phyloP scores from a whole-genome alignment of 2,888 invertebrate species.

The Biston stratarius region DNA sequence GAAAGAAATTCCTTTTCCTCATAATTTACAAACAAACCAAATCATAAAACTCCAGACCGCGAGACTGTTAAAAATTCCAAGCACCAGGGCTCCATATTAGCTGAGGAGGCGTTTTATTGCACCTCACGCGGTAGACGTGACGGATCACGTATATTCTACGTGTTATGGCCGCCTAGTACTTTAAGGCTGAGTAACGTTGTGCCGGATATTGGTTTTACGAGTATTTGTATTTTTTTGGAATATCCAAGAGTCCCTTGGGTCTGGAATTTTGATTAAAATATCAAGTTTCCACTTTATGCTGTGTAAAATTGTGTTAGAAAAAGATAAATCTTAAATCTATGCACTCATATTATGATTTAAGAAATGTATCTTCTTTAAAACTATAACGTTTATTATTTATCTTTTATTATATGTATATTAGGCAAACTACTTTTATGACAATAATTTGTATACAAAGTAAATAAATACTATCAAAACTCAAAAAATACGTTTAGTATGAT shows the following conservation, averaged over 20 bases:
- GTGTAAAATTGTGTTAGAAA: neutral
- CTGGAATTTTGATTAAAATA: slow-evolving; percentile 12
- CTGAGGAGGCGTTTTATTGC: slow-evolving; percentile 36
- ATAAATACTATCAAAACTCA: too few relatives aligned
- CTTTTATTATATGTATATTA: too few relatives aligned
- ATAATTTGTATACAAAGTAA: too few relatives aligned
- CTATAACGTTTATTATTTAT: too few relatives aligned
- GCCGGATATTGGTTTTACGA: slow-evolving; percentile 16
- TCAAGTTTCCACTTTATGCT: neutral
- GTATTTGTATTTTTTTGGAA: slow-evolving; percentile 12
- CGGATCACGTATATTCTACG: slow-evolving; percentile 44
- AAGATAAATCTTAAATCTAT: too few relatives aligned
- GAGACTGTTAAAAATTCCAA: slow-evolving; percentile 30
- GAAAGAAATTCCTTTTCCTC: too few relatives aligned
- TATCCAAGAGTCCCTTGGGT: neutral
- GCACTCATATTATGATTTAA: too few relatives aligned
- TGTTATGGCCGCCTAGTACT: slow-evolving; percentile 48
- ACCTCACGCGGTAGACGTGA: slow-evolving; percentile 42
- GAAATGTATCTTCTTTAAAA: too few relatives aligned
- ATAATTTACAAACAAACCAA: slow-evolving; percentile 6
- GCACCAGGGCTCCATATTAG: slow-evolving; percentile 37
- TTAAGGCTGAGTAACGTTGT: slow-evolving; percentile 23
- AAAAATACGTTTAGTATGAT: too few relatives aligned
- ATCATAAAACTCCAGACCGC: slow-evolving; percentile 28
- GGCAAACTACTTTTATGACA: too few relatives aligned